Percentiles rank a stretch among this genome's conserved stretches.
Conservation (phyloP, 2,888 invertebrate genomes). For the Phaonia tiefii region DNA sequence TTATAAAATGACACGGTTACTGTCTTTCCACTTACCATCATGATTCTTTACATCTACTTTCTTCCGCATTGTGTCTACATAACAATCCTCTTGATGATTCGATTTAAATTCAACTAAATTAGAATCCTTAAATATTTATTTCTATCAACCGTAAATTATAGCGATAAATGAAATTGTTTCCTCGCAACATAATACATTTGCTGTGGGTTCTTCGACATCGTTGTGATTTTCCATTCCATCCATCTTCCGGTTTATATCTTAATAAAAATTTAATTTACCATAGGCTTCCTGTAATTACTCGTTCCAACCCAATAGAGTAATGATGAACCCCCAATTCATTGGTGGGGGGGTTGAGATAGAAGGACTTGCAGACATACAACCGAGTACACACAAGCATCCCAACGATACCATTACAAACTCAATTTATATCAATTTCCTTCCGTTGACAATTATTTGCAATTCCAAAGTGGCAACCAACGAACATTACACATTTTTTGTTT, state of each 20-base stretch:
- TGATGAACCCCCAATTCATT: no score
- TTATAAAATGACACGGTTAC: no score
- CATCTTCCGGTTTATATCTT: slow-evolving; percentile 32
- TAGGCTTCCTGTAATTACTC: slow-evolving; percentile 53
- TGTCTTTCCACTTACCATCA: no score
- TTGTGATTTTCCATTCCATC: not conserved
- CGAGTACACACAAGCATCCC: no score
- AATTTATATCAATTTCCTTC: slow-evolving; percentile 63
- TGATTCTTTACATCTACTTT: no score
- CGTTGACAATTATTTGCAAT: slow-evolving; percentile 60
- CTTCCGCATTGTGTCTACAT: no score
- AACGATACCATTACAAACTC: slow-evolving; percentile 42
- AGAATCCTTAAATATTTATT: slow-evolving; percentile 1
- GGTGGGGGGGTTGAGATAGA: no score
- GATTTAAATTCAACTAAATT: no score
- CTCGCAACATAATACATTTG: not conserved
- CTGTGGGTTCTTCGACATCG: not conserved
- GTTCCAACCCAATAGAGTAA: not conserved
- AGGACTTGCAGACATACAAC: no score
- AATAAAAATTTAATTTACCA: slow-evolving; percentile 45
- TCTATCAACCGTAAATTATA: not conserved
- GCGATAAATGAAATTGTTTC: slow-evolving; percentile 14
- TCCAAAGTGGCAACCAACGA: slow-evolving; percentile 28
- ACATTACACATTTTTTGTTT: slow-evolving; percentile 21
- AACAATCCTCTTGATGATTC: no score